Evolutionary conservation across 1,140 invertebrate genomes (phyloP).

Genomic region (Radopholus similis): DNA sequence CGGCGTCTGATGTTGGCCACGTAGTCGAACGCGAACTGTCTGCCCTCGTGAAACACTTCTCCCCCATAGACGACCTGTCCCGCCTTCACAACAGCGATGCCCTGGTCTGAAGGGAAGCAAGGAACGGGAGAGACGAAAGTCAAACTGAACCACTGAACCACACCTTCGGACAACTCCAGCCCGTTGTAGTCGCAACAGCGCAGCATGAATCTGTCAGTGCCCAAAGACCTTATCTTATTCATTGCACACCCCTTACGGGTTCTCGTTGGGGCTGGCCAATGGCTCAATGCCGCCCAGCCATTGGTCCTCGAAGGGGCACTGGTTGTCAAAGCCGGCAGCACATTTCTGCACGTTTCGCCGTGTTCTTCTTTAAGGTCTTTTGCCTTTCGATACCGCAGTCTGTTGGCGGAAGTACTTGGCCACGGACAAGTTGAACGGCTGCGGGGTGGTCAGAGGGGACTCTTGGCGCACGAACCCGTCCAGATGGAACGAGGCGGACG

Average conservation of each 20-base stretch:
- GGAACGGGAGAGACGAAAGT: slow-evolving; percentile 10
- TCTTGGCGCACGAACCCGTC: slow-evolving; percentile 39
- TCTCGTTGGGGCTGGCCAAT: slow-evolving; percentile 26
- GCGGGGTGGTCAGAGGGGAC: not conserved
- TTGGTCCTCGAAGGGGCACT: slow-evolving; percentile 30
- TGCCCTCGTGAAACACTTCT: slow-evolving; percentile 29
- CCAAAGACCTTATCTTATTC: not conserved
- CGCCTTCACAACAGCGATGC: slow-evolving; percentile 37
- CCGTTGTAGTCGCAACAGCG: slow-evolving; percentile 41
- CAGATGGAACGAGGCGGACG: slow-evolving; percentile 40
- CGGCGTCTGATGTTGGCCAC: slow-evolving; percentile 43
- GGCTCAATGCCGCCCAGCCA: slow-evolving; percentile 50
- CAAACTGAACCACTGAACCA: not conserved
- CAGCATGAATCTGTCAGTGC: slow-evolving; percentile 20
- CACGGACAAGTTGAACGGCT: slow-evolving; percentile 17
- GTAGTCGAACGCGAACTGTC: slow-evolving; percentile 53
- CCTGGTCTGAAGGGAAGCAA: slow-evolving; percentile 35
- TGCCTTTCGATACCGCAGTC: slow-evolving; percentile 13
- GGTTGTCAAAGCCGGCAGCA: slow-evolving; percentile 27
- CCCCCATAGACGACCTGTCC: slow-evolving; percentile 51
- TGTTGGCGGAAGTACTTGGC: slow-evolving; percentile 32
- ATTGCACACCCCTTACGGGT: slow-evolving; percentile 18
- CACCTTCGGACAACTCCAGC: slow-evolving; percentile 29
- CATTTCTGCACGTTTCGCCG: slow-evolving; percentile 26
- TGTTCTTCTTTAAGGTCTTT: not conserved